phyloP scores from a whole-genome alignment of 2,888 invertebrate species.

The Xestia sexstrigata region DNA sequence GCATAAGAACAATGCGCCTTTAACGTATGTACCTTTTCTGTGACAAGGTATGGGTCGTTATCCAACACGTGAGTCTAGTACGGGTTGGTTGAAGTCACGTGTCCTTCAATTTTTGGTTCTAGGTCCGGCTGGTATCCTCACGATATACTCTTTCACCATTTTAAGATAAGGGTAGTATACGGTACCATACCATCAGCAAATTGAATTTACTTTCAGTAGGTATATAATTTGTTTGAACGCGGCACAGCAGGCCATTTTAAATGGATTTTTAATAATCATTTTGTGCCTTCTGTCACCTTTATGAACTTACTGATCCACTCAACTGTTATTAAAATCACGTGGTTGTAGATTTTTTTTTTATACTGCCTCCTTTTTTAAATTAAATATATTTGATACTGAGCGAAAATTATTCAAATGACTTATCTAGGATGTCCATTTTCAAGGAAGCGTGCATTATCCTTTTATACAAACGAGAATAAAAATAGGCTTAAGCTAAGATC shows the following conservation, averaged over 20 bases:
- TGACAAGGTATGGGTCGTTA: not conserved
- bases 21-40: not conserved
- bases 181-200: not conserved
- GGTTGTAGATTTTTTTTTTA: not conserved
- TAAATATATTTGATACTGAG: not conserved
- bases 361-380: not conserved
- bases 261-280: not conserved
- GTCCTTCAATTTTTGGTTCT: not conserved
- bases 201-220: not conserved
- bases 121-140: not conserved
- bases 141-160: not conserved
- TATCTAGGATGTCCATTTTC: slow-evolving; percentile 17
- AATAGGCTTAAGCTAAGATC: slow-evolving; percentile 41
- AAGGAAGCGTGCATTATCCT: slow-evolving; percentile 22
- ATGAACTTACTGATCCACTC: not conserved
- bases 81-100: not conserved
- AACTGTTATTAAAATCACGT: not conserved
- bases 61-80: not conserved
- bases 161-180: not conserved
- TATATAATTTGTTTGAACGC: not conserved
- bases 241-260: not conserved
- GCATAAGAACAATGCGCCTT: not conserved
- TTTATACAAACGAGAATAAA: slow-evolving; percentile 46
- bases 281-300: not conserved
- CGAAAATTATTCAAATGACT: slow-evolving; percentile 12